Evolutionary conservation across 2,797 vertebrate genomes (phyloP), one percentile per base, ranked within the genome.

Genomic region (Sebastes trivittatus): DNA sequence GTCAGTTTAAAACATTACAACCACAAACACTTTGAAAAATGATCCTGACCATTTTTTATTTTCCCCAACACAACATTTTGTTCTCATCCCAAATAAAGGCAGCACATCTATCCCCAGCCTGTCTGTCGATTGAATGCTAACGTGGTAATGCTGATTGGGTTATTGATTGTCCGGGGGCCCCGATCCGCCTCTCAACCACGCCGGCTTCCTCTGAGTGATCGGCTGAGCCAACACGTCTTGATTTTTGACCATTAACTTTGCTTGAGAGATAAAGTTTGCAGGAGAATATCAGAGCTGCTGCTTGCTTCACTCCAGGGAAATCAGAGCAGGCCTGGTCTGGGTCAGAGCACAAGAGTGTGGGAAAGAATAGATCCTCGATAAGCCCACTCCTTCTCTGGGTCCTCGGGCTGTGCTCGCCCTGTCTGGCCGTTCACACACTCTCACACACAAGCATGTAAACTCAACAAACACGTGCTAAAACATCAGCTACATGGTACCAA

Each of bases 301-400:
- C 25, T 18, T 18, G 75, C 54, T 62, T 69, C 81, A 88, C 93
- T 91, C 93, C 22, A 11, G 93, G 93, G 94, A 95, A 95, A 95
- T 94, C 93, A 95, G 87, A 87, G 77, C 56, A 36, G 42, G 71
- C 80, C 85, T 76, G 85, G 82, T 86, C 74, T n/a, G 75, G 84
- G 78, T 90, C 85, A 80, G 92, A 91, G 92, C 90, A 77, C 10
- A 9, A 73, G 86, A 92, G 83, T 92, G 90, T 92, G 91, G 88
- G 90, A 94, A 91, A 94, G 90, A 89, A 94, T 86, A 89, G 91
- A 93, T 93, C 92, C 88, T 88, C 76, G 62, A 92, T 93, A 92
- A 92, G 84, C 83, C 79, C 71, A 29, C 77, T 82, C 64, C 30
- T 71, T 89, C 87, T 79, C 62, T 74, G 62, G 76, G 82, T 83